A percentile compares a stretch with the other conserved stretches of the same genome.
Evolutionary conservation across 2,797 vertebrate genomes (phyloP).

Genomic region (Sarcoramphus papa): DNA sequence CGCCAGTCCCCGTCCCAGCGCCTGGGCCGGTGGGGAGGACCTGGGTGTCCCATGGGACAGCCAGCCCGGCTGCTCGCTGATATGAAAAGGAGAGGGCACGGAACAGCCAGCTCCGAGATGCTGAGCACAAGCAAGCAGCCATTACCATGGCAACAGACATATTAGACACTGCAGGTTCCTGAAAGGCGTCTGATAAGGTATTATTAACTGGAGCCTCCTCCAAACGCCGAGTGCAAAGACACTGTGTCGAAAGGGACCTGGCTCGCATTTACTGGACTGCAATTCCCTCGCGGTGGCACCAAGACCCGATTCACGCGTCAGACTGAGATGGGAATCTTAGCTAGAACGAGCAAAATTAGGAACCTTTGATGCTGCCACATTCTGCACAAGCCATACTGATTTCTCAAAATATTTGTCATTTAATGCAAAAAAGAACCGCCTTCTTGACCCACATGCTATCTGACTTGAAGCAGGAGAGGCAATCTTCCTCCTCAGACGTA

Average conservation of each 20-base stretch:
- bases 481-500: not conserved
- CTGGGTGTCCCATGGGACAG: not conserved
- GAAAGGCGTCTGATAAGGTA: constrained; percentile 77
- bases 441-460: rapidly evolving
- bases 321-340: not conserved
- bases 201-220: constrained; percentile 77
- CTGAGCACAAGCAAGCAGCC: constrained; percentile 66
- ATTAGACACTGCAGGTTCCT: constrained; percentile 77
- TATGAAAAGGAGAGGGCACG: constrained; percentile 23
- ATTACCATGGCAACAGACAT: constrained; percentile 77
- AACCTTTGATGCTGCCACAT: not conserved
- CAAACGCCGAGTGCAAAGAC: constrained; percentile 49
- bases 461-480: not conserved
- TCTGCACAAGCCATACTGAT: not conserved
- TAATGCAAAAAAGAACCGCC: not conserved
- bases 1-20: rapidly evolving
- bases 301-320: not conserved
- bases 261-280: constrained; percentile 33
- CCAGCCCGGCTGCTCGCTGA: constrained; percentile 24
- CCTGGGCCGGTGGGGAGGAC: not conserved
- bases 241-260: constrained; percentile 39
- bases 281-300: constrained; percentile 12
- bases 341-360: not conserved
- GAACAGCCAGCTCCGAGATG: constrained; percentile 59
- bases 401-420: not conserved